Evolutionary conservation across 2,797 vertebrate species (phyloP).

Genomic region (Danio kyathit): DNA sequence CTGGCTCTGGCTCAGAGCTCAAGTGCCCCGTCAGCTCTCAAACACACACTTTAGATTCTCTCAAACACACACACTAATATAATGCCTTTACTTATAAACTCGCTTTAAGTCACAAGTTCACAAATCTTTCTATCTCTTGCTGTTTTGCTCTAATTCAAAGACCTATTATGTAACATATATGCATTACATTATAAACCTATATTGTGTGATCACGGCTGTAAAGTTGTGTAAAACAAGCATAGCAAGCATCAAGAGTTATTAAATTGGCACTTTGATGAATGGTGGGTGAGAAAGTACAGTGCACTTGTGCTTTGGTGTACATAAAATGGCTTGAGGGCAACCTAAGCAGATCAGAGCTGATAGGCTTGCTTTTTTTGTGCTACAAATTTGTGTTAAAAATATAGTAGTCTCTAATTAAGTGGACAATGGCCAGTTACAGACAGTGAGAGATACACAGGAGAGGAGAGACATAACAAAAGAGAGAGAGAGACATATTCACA

Average conservation of each 20-base stretch:
- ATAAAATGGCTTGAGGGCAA: constrained; percentile 3
- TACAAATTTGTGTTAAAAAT: constrained; percentile 21
- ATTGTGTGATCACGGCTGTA: background rate
- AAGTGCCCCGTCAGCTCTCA: constrained; percentile 25
- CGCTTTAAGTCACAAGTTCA: background rate
- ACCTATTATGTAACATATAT: background rate
- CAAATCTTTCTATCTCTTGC: constrained; percentile 11
- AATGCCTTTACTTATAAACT: background rate
- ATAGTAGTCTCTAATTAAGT: constrained; percentile 29
- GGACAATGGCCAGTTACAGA: constrained; percentile 37
- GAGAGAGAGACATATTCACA: constrained; percentile 22
- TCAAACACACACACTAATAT: background rate
- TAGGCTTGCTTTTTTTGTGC: constrained; percentile 26
- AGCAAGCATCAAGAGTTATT: background rate
- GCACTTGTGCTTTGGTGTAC: background rate
- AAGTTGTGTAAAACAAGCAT: background rate
- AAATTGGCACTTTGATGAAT: background rate
- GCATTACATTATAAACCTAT: background rate
- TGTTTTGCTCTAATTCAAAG: background rate
- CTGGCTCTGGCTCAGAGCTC: constrained; percentile 40
- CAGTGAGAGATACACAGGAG: background rate
- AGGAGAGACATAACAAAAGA: background rate
- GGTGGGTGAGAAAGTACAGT: background rate
- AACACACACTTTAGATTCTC: background rate
- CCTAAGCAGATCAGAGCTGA: constrained; percentile 16